These are phyloP conservation scores for Tangara arthus DNA, from an alignment of 2,797 vertebrate genomes.

Conservation along the genomic window DNA sequence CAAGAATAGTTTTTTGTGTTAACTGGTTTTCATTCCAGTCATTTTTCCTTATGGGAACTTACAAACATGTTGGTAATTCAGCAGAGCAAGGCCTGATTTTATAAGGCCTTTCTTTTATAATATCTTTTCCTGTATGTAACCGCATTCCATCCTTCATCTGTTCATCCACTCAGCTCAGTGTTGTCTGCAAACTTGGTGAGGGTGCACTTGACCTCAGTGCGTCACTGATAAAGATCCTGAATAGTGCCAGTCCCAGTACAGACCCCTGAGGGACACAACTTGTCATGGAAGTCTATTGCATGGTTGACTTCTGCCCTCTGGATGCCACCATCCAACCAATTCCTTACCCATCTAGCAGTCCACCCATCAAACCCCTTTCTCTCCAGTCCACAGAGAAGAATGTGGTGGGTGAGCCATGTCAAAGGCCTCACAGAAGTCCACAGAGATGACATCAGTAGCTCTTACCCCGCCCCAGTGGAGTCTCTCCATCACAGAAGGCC, in stretches of 20 bases:
- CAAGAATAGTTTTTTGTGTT: background rate
- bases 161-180: background rate
- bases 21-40: background rate
- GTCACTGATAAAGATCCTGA: background rate
- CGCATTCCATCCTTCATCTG: background rate
- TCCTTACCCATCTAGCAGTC: background rate
- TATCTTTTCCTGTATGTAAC: background rate
- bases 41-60: background rate
- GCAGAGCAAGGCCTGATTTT: background rate
- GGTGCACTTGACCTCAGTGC: background rate
- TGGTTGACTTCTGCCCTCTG: too few relatives aligned
- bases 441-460: background rate
- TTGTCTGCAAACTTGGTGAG: background rate
- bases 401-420: background rate
- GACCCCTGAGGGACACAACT: background rate
- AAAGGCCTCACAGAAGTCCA: background rate
- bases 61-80: background rate
- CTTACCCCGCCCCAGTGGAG: background rate
- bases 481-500: background rate
- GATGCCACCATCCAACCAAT: too few relatives aligned
- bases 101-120: background rate
- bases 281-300: background rate
- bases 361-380: background rate
- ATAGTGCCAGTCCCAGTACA: rapidly evolving
- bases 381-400: background rate